A percentile compares a stretch with the other conserved stretches of the same genome.
Conservation (phyloP, 1,140 invertebrate genomes). For the Bombus soroeensis region DNA sequence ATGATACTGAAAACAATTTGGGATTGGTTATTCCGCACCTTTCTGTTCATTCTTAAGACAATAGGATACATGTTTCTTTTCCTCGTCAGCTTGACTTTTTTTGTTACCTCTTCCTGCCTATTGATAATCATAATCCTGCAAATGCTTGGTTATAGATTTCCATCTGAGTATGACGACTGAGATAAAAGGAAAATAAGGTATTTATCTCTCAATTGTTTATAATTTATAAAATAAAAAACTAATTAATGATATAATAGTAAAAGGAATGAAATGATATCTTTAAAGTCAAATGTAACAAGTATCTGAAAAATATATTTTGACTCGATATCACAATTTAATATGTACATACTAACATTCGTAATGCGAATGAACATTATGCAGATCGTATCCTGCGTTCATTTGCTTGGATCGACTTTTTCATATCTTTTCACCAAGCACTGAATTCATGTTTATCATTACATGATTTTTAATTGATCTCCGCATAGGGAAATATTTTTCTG, state of each 20-base stretch:
- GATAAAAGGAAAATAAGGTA: slow-evolving; percentile 20
- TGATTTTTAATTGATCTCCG: slow-evolving; percentile 1
- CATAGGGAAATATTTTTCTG: slow-evolving; percentile 14
- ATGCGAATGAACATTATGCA: slow-evolving; percentile 34
- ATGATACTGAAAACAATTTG: slow-evolving; percentile 63
- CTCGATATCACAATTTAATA: slow-evolving; percentile 72
- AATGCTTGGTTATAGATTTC: slow-evolving; percentile 29
- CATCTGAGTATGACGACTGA: slow-evolving; percentile 14
- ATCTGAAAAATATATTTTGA: slow-evolving; percentile 76
- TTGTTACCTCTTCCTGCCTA: background rate
- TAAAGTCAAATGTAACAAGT: slow-evolving; percentile 42
- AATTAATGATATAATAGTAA: background rate
- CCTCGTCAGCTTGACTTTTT: slow-evolving; percentile 35
- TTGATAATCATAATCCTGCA: slow-evolving; percentile 46
- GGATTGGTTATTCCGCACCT: slow-evolving; percentile 41
- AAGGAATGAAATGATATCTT: slow-evolving; percentile 9
- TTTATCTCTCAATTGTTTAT: slow-evolving; percentile 7
- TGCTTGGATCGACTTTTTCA: background rate
- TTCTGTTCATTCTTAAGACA: slow-evolving; percentile 44
- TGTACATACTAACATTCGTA: slow-evolving; percentile 57
- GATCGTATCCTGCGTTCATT: slow-evolving; percentile 9
- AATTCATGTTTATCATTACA: slow-evolving; percentile 28
- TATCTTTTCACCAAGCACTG: slow-evolving; percentile 18
- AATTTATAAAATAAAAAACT: background rate
- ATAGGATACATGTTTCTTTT: slow-evolving; percentile 37